Base-by-base conservation (phyloP, 2,888 invertebrate species). In the Serrognathus titanus region DNA sequence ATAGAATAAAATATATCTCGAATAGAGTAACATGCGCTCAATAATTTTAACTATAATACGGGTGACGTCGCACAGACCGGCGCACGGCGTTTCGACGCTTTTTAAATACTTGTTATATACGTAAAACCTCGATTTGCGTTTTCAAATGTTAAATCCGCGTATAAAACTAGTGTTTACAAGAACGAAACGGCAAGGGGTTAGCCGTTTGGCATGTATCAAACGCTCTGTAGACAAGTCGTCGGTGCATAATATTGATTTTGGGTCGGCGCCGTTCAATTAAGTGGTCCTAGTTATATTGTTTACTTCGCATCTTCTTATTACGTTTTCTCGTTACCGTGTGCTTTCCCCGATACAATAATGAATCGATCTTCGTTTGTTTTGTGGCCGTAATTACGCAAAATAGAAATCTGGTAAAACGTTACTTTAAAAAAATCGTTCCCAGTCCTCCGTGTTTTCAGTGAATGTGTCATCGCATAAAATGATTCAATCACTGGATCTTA, bases 31-130 rank as follows among this genome's bases (percentile, higher is more conserved):
- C 66, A 66, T 67, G 65, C 70, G 71, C 67, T 71, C 71, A 64
- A 71, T 72, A 72, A 69, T 68, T 69, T 69, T 67, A 65, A 68
- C 64, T 68, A 66, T 64, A 67, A 67, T 62, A 69, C 68, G 70
- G 70, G 71, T 68, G 24, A 31, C 24, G 71, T 71, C 69, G 71
- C 70, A 54, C 63, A 67, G 67, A 66, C 61, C 69, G 71, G 70
- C 72, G 74, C 72, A 72, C 67, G 70, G 67, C 55, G 55, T 61
- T 51, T 36, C 45, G 53, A 51, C 46, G 53, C 35, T 40, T 12
- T 58, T 61, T 58, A 41, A 51, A 57, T 47, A 31, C 12, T 41
- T n/a, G 43, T 31, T 36, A 31, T 24, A 40, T 36, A 40, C 41
- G 45, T 45, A 35, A 11, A 24, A 13, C 8, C 6, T 16, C 24